Evolutionary conservation across 92 coral and sea anemone genomes (phyloP).

Genomic region (Actinostola sp.): DNA sequence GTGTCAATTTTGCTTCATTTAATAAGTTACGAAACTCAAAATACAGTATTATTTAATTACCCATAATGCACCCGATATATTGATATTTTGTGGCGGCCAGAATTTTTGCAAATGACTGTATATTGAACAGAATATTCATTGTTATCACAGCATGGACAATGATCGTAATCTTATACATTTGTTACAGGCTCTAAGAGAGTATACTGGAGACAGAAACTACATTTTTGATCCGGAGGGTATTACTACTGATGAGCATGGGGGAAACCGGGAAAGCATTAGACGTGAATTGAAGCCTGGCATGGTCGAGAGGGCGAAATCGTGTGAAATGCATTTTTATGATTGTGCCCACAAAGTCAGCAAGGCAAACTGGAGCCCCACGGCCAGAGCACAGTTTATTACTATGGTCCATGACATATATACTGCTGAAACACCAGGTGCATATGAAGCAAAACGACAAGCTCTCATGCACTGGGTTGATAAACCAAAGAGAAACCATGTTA

Average conservation of each 20-base stretch:
- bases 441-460: slow-evolving; percentile 37
- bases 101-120: background rate
- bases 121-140: background rate
- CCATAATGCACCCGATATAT: too few species aligned
- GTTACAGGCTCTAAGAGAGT: slow-evolving; percentile 44
- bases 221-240: slow-evolving; percentile 34
- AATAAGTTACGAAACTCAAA: too few species aligned
- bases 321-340: slow-evolving; percentile 59
- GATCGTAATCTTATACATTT: background rate
- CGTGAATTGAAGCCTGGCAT: slow-evolving; percentile 11
- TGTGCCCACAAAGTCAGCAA: slow-evolving; percentile 44
- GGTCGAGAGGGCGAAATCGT: slow-evolving; percentile 22
- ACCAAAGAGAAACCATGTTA: slow-evolving; percentile 38
- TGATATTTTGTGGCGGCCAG: too few species aligned
- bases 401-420: slow-evolving; percentile 54
- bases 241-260: slow-evolving; percentile 46
- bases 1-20: too few species aligned
- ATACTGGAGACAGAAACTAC: slow-evolving; percentile 30
- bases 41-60: too few species aligned
- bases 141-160: background rate
- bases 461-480: slow-evolving; percentile 52
- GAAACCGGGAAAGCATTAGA: slow-evolving; percentile 36
- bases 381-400: slow-evolving; percentile 49
- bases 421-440: slow-evolving; percentile 56
- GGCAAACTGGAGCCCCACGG: slow-evolving; percentile 47